These are phyloP conservation scores for Cenopis cana DNA, from an alignment of 2,888 invertebrate species.

Conservation along the genomic window DNA sequence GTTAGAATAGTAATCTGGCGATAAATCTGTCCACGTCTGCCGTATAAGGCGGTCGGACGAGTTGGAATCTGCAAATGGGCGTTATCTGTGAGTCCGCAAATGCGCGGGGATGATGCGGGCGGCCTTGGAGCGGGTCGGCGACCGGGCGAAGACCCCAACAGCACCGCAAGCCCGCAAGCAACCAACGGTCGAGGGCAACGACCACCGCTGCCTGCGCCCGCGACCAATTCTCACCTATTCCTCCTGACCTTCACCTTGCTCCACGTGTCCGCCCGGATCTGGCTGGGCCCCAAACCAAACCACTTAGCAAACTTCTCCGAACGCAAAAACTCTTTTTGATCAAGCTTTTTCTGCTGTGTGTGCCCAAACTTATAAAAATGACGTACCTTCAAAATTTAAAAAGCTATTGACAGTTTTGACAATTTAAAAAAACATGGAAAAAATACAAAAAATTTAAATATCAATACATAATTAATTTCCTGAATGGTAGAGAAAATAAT, in stretches of 20 bases:
- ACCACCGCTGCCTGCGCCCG: conserved; percentile 73
- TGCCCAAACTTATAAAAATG: conserved; percentile 6
- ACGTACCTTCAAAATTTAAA: background rate
- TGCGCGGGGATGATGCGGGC: conserved; percentile 81
- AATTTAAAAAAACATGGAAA: background rate
- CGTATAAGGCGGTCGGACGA: conserved; percentile 51
- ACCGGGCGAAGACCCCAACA: conserved; percentile 84
- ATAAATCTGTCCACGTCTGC: conserved; percentile 49
- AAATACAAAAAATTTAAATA: background rate
- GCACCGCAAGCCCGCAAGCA: conserved; percentile 75
- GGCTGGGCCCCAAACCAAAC: conserved; percentile 27
- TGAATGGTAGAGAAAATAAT: background rate
- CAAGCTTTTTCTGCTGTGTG: background rate
- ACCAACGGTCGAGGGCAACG: conserved; percentile 84
- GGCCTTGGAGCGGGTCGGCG: conserved; percentile 83
- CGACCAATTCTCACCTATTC: conserved; percentile 66
- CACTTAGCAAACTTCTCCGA: conserved; percentile 5
- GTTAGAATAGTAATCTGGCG: conserved; percentile 43
- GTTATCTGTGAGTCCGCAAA: conserved; percentile 70
- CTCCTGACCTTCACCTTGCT: conserved; percentile 63
- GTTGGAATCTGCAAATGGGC: conserved; percentile 70
- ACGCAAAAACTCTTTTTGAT: background rate
- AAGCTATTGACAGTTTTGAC: conserved; percentile 1
- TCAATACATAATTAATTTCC: too few species aligned
- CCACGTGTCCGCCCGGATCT: conserved; percentile 51